Percentiles rank a stretch among this genome's conserved stretches.
phyloP scores from a whole-genome alignment of 2,888 invertebrate genomes.

The Silvanus unidentatus region DNA sequence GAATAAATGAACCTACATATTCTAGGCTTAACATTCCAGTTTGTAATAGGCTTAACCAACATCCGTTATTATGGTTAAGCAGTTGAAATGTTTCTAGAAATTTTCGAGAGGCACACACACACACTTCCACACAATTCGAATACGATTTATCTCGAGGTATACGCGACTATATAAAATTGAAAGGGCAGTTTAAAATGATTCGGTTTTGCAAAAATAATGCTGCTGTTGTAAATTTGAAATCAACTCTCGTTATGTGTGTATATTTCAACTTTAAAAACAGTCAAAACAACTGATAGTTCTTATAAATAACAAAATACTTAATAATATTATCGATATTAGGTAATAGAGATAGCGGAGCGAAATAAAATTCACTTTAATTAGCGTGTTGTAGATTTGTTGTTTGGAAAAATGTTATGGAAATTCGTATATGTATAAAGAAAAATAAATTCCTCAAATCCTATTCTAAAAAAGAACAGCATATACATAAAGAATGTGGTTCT shows the following conservation, averaged over 20 bases:
- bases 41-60: no score
- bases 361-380: no score
- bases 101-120: no score
- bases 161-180: not conserved
- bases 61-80: no score
- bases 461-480: conserved; percentile 6
- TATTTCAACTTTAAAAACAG: conserved; percentile 9
- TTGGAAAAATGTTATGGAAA: not conserved
- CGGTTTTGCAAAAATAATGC: conserved; percentile 3
- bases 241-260: not conserved
- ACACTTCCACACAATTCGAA: no score
- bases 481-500: conserved; percentile 26
- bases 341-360: no score
- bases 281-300: conserved; percentile 18
- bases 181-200: not conserved
- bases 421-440: not conserved
- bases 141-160: not conserved
- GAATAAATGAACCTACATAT: no score
- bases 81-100: no score
- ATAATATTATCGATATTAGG: no score
- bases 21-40: no score
- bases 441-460: conserved; percentile 5
- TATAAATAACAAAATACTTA: conserved; percentile 6
- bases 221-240: conserved; percentile 4
- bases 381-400: no score